Evolutionary conservation across 23 tunicate species (phyloP), one percentile per base, ranked within the genome.

Genomic region (Ascidia mentula): DNA sequence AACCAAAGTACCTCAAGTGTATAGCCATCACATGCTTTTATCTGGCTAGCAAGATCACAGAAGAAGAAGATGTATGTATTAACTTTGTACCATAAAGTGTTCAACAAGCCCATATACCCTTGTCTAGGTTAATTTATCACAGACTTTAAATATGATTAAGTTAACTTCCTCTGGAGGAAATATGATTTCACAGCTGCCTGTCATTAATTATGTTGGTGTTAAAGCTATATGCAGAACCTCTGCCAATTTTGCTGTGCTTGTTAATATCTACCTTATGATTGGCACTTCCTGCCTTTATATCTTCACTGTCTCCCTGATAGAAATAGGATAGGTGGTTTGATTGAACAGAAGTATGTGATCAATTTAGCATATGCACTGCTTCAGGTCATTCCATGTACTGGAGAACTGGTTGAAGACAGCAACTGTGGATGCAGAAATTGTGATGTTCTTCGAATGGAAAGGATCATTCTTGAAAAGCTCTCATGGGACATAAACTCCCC

Each of bases 11-110:
- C 82, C 90, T 93, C 77, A 88, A 88, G 65, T 93, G 98, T 77
- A 93, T 93, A 24, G 93, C 92, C 9, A 86, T 88, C 38, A 93
- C 84, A 24, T 88, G 98, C 76, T 79, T 93, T 18, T 93, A 93
- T 76, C 73, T 93, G 5, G 98, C 98, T 33, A 85, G 98, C 60
- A 93, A 93, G 76, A 34, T 93, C 20, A 40, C 74, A 26, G 93
- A 93, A 79, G 98, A 93, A 77, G 98, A 93, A 84, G 89, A 93
- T 59, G 98, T 93, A 72, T 81, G 89, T 59, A 53, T 53, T 20
- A 28, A 53, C 24, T 53, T 6, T 53, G 65, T 53, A 28, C 65
- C 22, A 20, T 53, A 53, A 53, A 53, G 24, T 5, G 12, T 53
- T 53, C 24, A 53, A 53, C 2, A 3, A 53, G 24, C 65, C 22